phyloP scores from a whole-genome alignment of 1,140 invertebrate species.

The Venustaconcha ellipsiformis region DNA sequence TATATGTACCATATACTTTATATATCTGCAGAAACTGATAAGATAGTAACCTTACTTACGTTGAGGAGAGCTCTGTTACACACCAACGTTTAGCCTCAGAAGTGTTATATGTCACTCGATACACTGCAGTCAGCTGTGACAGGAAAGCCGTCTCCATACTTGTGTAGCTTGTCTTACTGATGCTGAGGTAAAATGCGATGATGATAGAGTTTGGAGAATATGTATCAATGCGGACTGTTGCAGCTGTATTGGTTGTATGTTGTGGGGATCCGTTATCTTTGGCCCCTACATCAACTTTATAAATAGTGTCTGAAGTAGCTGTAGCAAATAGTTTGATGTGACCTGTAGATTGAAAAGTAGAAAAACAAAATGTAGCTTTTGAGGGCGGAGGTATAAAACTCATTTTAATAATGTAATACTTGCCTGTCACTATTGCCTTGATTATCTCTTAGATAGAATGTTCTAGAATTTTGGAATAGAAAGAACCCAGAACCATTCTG shows the following conservation, averaged over 20 bases:
- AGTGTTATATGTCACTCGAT: conserved; percentile 27
- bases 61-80: conserved; percentile 13
- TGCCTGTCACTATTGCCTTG: too few relatives aligned
- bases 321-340: conserved; percentile 33
- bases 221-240: conserved; percentile 43
- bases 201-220: conserved; percentile 37
- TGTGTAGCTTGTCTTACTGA: conserved; percentile 33
- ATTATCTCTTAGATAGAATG: too few relatives aligned
- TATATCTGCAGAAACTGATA: too few relatives aligned
- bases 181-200: conserved; percentile 39
- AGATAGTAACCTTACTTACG: conserved; percentile 10
- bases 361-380: not conserved
- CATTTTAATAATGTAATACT: too few relatives aligned
- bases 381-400: too few relatives aligned
- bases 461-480: too few relatives aligned
- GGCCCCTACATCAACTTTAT: conserved; percentile 31
- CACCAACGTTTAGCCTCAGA: conserved; percentile 43
- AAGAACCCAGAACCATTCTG: too few relatives aligned
- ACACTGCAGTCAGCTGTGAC: conserved; percentile 29
- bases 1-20: too few relatives aligned
- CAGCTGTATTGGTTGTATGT: conserved; percentile 16
- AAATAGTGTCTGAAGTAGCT: conserved; percentile 26
- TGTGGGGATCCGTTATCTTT: conserved; percentile 39
- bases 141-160: conserved; percentile 30
- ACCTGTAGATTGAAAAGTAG: conserved; percentile 23